phyloP scores from a whole-genome alignment of 2,113 vertebrate species.

The Gopherus flavomarginatus region DNA sequence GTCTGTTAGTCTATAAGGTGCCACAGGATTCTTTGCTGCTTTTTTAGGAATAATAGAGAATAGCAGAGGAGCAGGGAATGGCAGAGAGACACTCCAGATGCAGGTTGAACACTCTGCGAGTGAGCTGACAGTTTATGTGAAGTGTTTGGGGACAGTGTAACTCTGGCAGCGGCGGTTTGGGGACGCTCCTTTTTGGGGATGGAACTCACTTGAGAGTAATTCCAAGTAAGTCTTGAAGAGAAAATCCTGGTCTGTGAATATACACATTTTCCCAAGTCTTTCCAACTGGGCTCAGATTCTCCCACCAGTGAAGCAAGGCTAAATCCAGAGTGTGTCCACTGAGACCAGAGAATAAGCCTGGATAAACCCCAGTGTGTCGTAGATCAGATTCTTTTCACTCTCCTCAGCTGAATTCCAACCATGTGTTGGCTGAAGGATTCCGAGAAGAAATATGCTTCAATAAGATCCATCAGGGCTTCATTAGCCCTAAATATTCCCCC shows the following conservation, averaged over 20 bases:
- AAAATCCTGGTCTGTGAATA: neutral
- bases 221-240: slow-evolving; percentile 62
- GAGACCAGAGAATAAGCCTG: neutral
- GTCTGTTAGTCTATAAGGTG: too few species aligned
- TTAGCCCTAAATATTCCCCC: neutral
- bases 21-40: too few species aligned
- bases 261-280: neutral
- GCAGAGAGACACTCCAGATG: neutral
- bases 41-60: neutral
- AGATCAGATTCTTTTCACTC: neutral
- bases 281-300: neutral
- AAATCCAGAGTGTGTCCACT: neutral
- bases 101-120: neutral
- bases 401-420: neutral
- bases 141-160: slow-evolving; percentile 30
- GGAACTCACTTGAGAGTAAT: slow-evolving; percentile 55
- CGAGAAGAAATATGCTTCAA: neutral
- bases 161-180: neutral
- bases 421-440: neutral
- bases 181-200: slow-evolving; percentile 57
- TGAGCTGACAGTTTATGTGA: slow-evolving; percentile 47
- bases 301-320: too few species aligned
- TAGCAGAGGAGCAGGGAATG: neutral
- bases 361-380: neutral
- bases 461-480: neutral